Evolutionary conservation across 2,113 vertebrate genomes (phyloP), one percentile per base, ranked within the genome.

Genomic region (Petrocephalus zakoni): DNA sequence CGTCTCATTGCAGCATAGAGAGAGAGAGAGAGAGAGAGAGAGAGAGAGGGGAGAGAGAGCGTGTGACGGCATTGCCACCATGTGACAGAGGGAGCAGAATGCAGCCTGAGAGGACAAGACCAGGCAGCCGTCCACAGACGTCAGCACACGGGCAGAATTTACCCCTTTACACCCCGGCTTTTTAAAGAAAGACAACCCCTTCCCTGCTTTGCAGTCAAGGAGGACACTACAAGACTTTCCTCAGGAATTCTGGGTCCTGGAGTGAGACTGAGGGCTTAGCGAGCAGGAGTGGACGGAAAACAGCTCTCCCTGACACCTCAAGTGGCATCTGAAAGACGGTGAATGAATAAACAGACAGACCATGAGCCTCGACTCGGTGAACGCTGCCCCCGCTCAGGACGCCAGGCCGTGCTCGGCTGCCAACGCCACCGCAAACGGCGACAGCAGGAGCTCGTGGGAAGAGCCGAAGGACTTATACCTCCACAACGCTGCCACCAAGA

Each of bases 311-410:
- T 15, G 84, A 56, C 72, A 53, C 49, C 9, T 72, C 4, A 21
- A 5, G 47, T 47, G 87, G 51, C 9, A 88, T 55, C 51, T 2
- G 51, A 11, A 29, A 22, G n/a, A 46, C 87, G 47, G 75, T 88
- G 78, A 56, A 88, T 88, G 88, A 88, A 47, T 52, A 83, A 37
- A 51, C 56, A 51, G 19, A 29, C 15, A 93, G 91, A 94, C 90
- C 91, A 96, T 96, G 95, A 96, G 93, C 92, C 91, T 95, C 92
- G 93, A 96, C 90, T 92, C 92, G 47, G 91, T 94, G 9, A 94
- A 94, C 93, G 94, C 94, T 91, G 93, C 93, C 90, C 93, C 94
- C 88, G 93, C 92, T 84, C 91, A 93, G 82, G 94, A 95, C 87
- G 91, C 93, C 75, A 92, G 91, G 91, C 91, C 92, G 64, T 52